phyloP scores from a whole-genome alignment of 2,888 invertebrate genomes.

The Catocala sponsa region DNA sequence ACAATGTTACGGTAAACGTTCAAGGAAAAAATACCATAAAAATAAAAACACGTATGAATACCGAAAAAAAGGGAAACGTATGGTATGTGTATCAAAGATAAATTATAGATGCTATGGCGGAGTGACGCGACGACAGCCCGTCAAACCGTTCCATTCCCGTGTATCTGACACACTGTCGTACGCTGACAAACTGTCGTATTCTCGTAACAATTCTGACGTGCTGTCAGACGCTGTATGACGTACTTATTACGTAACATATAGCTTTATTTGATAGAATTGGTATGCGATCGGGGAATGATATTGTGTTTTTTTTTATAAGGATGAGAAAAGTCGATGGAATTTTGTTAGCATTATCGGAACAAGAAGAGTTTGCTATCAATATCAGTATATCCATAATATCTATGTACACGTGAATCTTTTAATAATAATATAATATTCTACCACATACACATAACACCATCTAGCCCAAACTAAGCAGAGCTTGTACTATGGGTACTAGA shows the following conservation, averaged over 20 bases:
- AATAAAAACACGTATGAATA: slow-evolving; percentile 4
- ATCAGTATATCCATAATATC: no score
- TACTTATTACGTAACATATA: slow-evolving; percentile 11
- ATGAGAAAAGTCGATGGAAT: slow-evolving; percentile 3
- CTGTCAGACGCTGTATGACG: slow-evolving; percentile 4
- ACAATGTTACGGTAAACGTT: slow-evolving; percentile 1
- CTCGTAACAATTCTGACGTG: slow-evolving; percentile 9
- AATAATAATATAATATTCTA: no score
- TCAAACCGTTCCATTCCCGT: slow-evolving; percentile 1
- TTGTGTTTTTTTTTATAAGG: slow-evolving; percentile 8
- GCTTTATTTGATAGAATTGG: slow-evolving; percentile 16
- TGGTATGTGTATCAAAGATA: slow-evolving; percentile 14
- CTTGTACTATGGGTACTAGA: no score
- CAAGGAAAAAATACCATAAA: slow-evolving; percentile 8
- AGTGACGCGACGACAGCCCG: slow-evolving; percentile 12
- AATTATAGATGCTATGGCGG: slow-evolving; percentile 21
- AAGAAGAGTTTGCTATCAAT: no score
- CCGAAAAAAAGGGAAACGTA: background rate
- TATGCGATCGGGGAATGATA: slow-evolving; percentile 3
- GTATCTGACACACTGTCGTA: slow-evolving; percentile 16
- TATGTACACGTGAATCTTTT: no score
- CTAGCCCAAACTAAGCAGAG: no score
- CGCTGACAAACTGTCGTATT: slow-evolving; percentile 14
- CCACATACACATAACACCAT: no score
- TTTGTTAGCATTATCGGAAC: background rate